Evolutionary conservation across 2,888 invertebrate genomes (phyloP), one percentile per base, ranked within the genome.

Genomic region (Meteorus colon): DNA sequence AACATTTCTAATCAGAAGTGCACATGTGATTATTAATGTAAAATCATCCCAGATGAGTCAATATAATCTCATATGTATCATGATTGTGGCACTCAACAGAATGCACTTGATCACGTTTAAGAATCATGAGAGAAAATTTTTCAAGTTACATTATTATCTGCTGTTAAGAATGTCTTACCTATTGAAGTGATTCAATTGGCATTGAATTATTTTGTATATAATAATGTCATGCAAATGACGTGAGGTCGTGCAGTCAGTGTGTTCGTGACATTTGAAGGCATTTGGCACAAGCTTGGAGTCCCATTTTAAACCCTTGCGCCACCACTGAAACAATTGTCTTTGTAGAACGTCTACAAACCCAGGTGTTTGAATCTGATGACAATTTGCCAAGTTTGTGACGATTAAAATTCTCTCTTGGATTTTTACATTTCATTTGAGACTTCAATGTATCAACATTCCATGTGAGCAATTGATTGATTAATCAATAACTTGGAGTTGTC

Each of bases 281-380:
- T 80, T 87, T 87, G 87, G 86, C 86, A 87, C 83, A 76, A 70
- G 77, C 78, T 78, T 81, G 73, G 6, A 73, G 51, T 78, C 81
- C 84, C 86, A 87, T 86, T 87, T 86, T 85, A 80, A 82, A 77
- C 80, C 62, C 73, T 79, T 79, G 78, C 77, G 70, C 74, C 80
- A 80, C 77, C 41, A 68, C 71, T 75, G 62, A 51, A 29, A 73
- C 70, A 79, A 79, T 77, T 78, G 78, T 79, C 77, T 77, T 77
- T 73, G 37, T 70, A n/a, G 34, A 37, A 45, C 62, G 31, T 29
- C 37, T 41, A 27, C 29, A 45, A 27, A 59, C 62, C 16, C 60
- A 71, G 59, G 62, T 59, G 24, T 62, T 27, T 62, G 5, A 12
- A n/a, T 27, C 1, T 14, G 3, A 16, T n/a, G 14, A 62, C 27